These are phyloP conservation scores for Malthinus flaveolus DNA, from an alignment of 2,888 invertebrate species.

Conservation along the genomic window DNA sequence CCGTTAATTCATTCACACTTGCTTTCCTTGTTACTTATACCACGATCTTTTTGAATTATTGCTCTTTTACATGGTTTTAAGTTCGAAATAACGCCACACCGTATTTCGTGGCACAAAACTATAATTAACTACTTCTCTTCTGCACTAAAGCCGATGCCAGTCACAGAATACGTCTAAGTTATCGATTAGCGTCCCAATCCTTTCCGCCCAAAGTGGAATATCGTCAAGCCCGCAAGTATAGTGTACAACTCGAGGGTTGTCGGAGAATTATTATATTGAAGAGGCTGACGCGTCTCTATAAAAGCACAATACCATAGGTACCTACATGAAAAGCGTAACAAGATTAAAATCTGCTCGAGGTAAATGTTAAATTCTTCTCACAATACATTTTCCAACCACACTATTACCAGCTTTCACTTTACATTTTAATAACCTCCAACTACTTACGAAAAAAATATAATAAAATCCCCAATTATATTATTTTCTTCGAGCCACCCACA, in stretches of 20 bases:
- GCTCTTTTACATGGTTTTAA: constrained; percentile 30
- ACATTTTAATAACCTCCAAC: too few relatives aligned
- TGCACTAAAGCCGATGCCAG: constrained; percentile 13
- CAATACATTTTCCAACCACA: constrained; percentile 5
- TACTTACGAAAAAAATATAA: too few relatives aligned
- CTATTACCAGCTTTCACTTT: neutral
- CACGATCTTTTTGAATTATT: constrained; percentile 30
- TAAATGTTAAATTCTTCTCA: constrained; percentile 9
- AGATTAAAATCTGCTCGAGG: constrained; percentile 10
- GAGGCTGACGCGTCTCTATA: constrained; percentile 15
- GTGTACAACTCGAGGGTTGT: constrained; percentile 7
- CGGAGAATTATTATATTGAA: constrained; percentile 16
- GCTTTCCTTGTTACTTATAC: constrained; percentile 17
- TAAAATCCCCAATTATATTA: too few relatives aligned
- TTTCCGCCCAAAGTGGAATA: constrained; percentile 6
- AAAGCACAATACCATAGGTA: constrained; percentile 8
- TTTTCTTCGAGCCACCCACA: too few relatives aligned
- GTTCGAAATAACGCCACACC: constrained; percentile 30
- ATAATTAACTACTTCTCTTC: constrained; percentile 39
- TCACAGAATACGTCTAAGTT: neutral
- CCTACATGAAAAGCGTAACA: constrained; percentile 9
- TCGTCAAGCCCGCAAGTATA: constrained; percentile 9
- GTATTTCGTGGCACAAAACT: constrained; percentile 35
- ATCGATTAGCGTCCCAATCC: constrained; percentile 13
- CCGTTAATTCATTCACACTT: constrained; percentile 39